Evolutionary conservation across 2,797 vertebrate genomes (phyloP).

Genomic region (Sphaeramia orbicularis): DNA sequence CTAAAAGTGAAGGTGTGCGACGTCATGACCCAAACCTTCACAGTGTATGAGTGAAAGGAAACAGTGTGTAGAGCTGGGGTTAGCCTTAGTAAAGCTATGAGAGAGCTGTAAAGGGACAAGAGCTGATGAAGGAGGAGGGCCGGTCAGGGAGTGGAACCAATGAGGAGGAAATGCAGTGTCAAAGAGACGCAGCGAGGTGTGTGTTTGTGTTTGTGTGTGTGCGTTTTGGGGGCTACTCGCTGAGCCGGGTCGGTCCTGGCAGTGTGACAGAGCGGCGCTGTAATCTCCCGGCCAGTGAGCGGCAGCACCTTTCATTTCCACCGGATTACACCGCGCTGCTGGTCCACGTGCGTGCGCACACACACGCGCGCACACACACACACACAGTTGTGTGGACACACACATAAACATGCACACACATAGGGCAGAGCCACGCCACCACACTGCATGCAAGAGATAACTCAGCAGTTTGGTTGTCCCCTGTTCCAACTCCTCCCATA

Average conservation of each 20-base stretch:
- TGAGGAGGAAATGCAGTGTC: slow-evolving; percentile 40
- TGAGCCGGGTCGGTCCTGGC: slow-evolving; percentile 75
- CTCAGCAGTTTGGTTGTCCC: slow-evolving; percentile 87
- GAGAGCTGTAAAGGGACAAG: slow-evolving; percentile 45
- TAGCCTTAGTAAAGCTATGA: slow-evolving; percentile 30
- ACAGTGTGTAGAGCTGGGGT: slow-evolving; percentile 26
- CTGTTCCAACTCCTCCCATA: slow-evolving; percentile 84
- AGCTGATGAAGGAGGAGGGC: slow-evolving; percentile 28
- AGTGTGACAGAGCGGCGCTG: slow-evolving; percentile 75
- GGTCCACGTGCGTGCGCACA: slow-evolving; percentile 51
- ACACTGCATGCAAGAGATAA: slow-evolving; percentile 87
- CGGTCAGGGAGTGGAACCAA: slow-evolving; percentile 23
- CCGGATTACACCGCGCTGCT: slow-evolving; percentile 82
- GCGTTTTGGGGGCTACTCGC: slow-evolving; percentile 55
- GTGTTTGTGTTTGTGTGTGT: slow-evolving; percentile 41
- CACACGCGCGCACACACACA: slow-evolving; percentile 52
- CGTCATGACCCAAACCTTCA: slow-evolving; percentile 34
- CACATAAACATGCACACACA: slow-evolving; percentile 38
- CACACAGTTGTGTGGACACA: too few species aligned
- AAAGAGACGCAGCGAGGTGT: slow-evolving; percentile 59
- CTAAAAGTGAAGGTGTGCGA: neutral
- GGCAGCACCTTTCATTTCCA: slow-evolving; percentile 88
- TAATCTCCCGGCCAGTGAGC: slow-evolving; percentile 86
- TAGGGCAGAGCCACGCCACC: slow-evolving; percentile 74
- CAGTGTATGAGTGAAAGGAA: slow-evolving; percentile 31